These are phyloP conservation scores for Paedocypris sp. DNA, from an alignment of 2,113 vertebrate genomes.

Conservation along the genomic window DNA sequence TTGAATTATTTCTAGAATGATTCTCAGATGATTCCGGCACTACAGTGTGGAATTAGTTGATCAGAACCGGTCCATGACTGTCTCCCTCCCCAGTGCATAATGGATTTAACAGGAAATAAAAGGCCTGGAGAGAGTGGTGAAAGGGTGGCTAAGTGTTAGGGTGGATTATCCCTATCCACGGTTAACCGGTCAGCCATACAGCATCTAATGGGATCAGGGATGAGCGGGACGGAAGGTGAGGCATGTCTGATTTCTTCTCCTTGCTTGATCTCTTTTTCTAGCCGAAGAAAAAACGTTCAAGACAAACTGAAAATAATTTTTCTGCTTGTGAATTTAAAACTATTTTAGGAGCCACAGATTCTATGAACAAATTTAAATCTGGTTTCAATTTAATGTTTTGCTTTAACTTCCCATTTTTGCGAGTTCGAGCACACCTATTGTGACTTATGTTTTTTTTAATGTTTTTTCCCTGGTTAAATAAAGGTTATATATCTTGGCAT, in stretches of 20 bases:
- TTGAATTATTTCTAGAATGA: no score
- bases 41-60: not conserved
- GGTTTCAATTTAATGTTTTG: no score
- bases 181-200: slow-evolving; percentile 30
- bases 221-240: not conserved
- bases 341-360: not conserved
- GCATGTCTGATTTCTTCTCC: not conserved
- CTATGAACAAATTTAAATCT: no score
- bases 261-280: not conserved
- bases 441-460: no score
- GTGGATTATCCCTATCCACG: slow-evolving; percentile 32
- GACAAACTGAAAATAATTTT: not conserved
- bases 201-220: slow-evolving; percentile 31
- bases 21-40: not conserved
- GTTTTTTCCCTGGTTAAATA: no score
- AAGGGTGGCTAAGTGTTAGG: slow-evolving; percentile 24
- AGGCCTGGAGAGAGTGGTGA: slow-evolving; percentile 22
- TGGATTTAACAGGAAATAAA: slow-evolving; percentile 34
- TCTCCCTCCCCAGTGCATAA: slow-evolving; percentile 10
- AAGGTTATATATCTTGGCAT: no score
- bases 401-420: no score
- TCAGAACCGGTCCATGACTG: not conserved
- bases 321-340: no score
- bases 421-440: no score
- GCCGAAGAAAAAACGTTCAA: not conserved